Percentiles rank a stretch among this genome's conserved stretches.
These are phyloP conservation scores for Aphelenchoides besseyi DNA, from an alignment of 1,140 invertebrate species.

Conservation along the genomic window DNA sequence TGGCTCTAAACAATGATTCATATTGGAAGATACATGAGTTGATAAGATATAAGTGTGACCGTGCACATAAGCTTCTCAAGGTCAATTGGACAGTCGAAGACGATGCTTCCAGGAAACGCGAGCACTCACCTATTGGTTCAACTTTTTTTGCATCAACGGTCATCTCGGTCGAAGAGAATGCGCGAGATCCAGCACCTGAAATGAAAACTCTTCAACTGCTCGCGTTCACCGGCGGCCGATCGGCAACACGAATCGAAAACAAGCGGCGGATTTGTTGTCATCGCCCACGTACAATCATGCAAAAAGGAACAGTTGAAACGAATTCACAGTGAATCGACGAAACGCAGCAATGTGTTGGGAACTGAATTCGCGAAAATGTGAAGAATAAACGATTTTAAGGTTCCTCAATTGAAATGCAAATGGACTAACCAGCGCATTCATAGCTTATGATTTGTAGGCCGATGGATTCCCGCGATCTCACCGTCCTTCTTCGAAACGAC, in stretches of 20 bases:
- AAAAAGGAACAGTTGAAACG: too few species aligned
- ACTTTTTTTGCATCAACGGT: conserved; percentile 1
- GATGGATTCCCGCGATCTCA: neutral
- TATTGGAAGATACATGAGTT: too few species aligned
- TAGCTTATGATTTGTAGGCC: neutral
- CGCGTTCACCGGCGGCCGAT: neutral
- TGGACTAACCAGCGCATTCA: neutral
- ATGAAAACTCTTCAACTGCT: neutral
- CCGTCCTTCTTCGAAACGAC: neutral
- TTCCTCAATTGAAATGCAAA: neutral
- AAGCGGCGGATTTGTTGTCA: too few species aligned
- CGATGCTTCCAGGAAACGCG: too few species aligned
- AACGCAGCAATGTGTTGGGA: neutral
- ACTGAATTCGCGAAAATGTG: too few species aligned
- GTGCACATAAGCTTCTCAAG: too few species aligned
- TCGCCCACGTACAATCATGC: too few species aligned
- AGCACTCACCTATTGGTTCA: neutral
- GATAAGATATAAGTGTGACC: too few species aligned
- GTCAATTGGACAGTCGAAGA: too few species aligned
- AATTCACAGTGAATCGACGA: neutral
- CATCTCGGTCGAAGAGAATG: neutral
- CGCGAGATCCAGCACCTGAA: too few species aligned
- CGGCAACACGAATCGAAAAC: neutral
- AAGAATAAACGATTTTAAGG: neutral
- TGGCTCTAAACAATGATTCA: neutral